Evolutionary conservation across 2,888 invertebrate species (phyloP).

Genomic region (Cryptops parisi): DNA sequence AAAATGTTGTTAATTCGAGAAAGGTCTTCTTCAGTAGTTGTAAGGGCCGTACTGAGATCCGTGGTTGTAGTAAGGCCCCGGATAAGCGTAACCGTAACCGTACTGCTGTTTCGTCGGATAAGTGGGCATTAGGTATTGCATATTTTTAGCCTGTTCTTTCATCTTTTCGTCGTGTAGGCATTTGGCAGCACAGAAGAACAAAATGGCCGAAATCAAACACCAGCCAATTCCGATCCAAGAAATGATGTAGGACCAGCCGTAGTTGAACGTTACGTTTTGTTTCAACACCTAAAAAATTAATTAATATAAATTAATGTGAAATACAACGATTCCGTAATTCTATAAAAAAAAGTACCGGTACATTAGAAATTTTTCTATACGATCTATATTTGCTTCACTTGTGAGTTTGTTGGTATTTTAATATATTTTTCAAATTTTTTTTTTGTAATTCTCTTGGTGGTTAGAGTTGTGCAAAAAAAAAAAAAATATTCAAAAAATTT

Average conservation of each 20-base stretch:
- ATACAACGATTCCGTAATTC: too few relatives aligned
- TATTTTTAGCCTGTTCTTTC: conserved; percentile 88
- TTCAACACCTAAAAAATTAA: conserved; percentile 22
- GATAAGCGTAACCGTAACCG: conserved; percentile 66
- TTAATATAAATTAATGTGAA: too few relatives aligned
- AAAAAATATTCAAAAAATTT: too few relatives aligned
- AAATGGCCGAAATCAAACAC: conserved; percentile 76
- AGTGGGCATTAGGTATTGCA: conserved; percentile 95
- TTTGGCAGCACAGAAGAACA: conserved; percentile 85
- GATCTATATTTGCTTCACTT: too few relatives aligned
- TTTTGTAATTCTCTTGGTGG: too few relatives aligned
- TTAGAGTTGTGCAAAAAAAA: too few relatives aligned
- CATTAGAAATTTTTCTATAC: too few relatives aligned
- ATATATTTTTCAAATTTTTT: too few relatives aligned
- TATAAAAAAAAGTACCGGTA: too few relatives aligned
- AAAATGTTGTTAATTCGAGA: too few relatives aligned
- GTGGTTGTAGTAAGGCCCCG: conserved; percentile 61
- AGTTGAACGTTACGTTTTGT: conserved; percentile 33
- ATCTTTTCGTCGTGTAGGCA: conserved; percentile 87
- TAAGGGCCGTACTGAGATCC: conserved; percentile 86
- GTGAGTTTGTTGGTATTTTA: too few relatives aligned
- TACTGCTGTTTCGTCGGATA: conserved; percentile 76
- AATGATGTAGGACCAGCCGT: conserved; percentile 95
- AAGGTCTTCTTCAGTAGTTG: conserved; percentile 71
- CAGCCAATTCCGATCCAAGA: conserved; percentile 94